Evolutionary conservation across 1,140 invertebrate species (phyloP), one percentile per base, ranked within the genome.

Genomic region (Dreissena polymorpha): DNA sequence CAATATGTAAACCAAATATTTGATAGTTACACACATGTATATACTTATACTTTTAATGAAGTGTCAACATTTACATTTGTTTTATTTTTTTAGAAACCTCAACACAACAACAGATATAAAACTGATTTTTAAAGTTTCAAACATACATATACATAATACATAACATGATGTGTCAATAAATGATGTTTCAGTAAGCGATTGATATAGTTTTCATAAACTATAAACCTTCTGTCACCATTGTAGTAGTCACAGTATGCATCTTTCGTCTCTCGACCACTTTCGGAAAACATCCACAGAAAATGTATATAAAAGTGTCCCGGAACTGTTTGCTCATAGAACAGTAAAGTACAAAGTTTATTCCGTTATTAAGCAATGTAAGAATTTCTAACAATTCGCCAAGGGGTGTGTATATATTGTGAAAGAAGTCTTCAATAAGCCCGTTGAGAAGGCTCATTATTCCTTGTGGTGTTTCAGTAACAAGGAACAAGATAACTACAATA

Each of bases 291-390:
- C 67, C 87, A 86, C 73, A 91, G 77, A 98, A 96, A 51, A 97
- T 90, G 77, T 95, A 95, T 0, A 95, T 94, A 89, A 98, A 98
- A 0, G 97, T 98, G 69, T 95, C 95, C 25, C 98, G 94, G 91
- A 99, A 99, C 94, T 98, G 97, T 65, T 96, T 95, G 57, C 97
- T 97, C 98, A 99, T 99, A 25, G 96, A 95, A 86, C 97, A 98
- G 90, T 99, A 99, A 2, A 99, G 94, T 55, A 99, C 96, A 90
- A 99, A 99, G 90, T 98, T 98, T 65, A 99, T 96, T 13, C 97
- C 96, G 12, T 97, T 97, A 92, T 98, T 99, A 81, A 98, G 93
- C 10, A 99, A 93, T 0, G 98, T 97, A 76, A 98, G 92, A n/a
- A 98, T 95, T 91, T 99, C 98, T 95, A 98, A 96, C 18, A 98